Conservation (phyloP, 2,113 vertebrate species). For the Rhinogobius similis region DNA sequence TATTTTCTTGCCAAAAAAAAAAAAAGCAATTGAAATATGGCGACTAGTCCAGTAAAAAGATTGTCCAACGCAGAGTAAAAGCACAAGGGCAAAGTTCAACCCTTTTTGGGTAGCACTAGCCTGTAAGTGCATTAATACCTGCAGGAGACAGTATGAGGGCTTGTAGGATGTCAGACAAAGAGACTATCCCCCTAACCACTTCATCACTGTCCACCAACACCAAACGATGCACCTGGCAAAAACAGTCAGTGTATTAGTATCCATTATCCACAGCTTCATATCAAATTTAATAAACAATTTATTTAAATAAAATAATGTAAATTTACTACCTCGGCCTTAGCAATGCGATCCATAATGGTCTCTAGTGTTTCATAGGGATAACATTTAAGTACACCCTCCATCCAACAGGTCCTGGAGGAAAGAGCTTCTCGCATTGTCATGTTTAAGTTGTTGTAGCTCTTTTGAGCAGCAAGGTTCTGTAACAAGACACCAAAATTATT, state of each 20-base stretch:
- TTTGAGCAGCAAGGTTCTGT: conserved; percentile 90
- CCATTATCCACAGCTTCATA: background rate
- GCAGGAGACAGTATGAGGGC: conserved; percentile 92
- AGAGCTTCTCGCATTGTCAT: conserved; percentile 88
- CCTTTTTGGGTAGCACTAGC: conserved; percentile 78
- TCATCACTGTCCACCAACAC: conserved; percentile 88
- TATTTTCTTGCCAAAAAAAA: too few species aligned
- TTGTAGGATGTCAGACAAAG: conserved; percentile 96
- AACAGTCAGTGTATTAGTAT: background rate
- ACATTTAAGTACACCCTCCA: conserved; percentile 94
- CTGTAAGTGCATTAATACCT: conserved; percentile 92
- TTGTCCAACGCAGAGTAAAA: background rate
- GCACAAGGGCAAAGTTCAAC: too few species aligned
- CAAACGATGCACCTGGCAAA: conserved; percentile 90
- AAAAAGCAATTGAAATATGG: background rate
- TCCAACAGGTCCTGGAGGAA: conserved; percentile 75
- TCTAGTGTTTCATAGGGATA: conserved; percentile 89
- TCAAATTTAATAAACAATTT: too few species aligned
- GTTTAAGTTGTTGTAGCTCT: conserved; percentile 93
- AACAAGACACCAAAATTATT: background rate
- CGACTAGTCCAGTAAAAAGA: background rate
- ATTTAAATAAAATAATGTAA: background rate
- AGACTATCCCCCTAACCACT: conserved; percentile 89
- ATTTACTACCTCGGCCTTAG: conserved; percentile 84
- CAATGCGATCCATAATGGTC: conserved; percentile 89